phyloP scores from a whole-genome alignment of 2,113 vertebrate species.

The Heteronetta atricapilla region DNA sequence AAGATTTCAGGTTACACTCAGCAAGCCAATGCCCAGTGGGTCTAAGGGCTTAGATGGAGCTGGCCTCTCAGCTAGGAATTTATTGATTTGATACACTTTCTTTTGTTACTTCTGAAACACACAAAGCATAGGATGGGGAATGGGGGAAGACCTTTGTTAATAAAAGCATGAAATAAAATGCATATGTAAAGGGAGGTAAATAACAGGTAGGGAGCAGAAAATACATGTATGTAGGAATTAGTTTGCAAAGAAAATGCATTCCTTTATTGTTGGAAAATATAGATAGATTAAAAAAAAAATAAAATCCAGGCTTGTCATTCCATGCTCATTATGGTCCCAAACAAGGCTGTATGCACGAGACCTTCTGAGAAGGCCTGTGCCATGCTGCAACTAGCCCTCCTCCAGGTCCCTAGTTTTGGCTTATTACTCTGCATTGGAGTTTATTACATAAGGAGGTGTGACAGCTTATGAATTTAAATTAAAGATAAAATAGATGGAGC shows the following conservation, averaged over 20 bases:
- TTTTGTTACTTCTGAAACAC: conserved; percentile 74
- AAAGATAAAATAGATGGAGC: background rate
- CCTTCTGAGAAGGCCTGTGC: background rate
- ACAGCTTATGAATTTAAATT: background rate
- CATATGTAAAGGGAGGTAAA: conserved; percentile 45
- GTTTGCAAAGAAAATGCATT: background rate
- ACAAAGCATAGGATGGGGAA: background rate
- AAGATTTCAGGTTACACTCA: conserved; percentile 73
- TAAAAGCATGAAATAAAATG: conserved; percentile 72
- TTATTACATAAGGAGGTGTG: background rate
- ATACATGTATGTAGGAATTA: background rate
- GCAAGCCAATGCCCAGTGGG: conserved; percentile 63
- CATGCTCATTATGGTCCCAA: background rate
- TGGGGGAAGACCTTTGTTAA: conserved; percentile 56
- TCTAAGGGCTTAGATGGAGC: conserved; percentile 49
- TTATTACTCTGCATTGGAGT: background rate
- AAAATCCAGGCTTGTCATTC: background rate
- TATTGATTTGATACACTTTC: conserved; percentile 76
- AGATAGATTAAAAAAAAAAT: background rate
- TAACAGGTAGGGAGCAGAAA: background rate
- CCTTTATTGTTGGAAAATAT: background rate
- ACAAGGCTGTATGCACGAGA: rapidly evolving
- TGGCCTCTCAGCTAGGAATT: conserved; percentile 63
- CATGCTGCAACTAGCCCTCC: background rate
- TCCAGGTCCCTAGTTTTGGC: background rate